Evolutionary conservation across 2,797 vertebrate genomes (phyloP).

Genomic region (Aeoliscus strigatus): DNA sequence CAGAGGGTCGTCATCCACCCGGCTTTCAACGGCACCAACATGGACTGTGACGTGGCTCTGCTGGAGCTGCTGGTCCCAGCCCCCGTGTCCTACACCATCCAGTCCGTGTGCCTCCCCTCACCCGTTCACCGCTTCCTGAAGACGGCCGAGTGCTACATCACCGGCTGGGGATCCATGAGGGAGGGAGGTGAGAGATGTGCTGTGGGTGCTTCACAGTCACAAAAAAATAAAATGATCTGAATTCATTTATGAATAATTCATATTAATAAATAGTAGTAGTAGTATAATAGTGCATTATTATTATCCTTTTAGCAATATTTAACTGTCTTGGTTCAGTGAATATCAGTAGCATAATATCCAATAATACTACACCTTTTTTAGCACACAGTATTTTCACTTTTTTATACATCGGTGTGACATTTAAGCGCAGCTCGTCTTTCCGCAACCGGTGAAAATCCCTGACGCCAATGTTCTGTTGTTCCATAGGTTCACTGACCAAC

Average conservation of each 20-base stretch:
- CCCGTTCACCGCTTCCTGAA: slow-evolving; percentile 73
- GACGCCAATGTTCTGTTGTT: not conserved
- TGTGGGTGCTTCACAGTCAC: not conserved
- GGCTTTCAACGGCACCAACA: slow-evolving; percentile 85
- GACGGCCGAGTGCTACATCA: slow-evolving; percentile 83
- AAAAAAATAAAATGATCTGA: too few species aligned
- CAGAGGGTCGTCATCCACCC: slow-evolving; percentile 86
- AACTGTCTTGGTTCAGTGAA: too few species aligned
- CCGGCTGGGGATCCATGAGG: slow-evolving; percentile 89
- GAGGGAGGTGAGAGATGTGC: slow-evolving; percentile 82
- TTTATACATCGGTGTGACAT: too few species aligned
- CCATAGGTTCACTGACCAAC: slow-evolving; percentile 69
- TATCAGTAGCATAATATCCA: too few species aligned
- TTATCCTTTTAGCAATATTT: too few species aligned
- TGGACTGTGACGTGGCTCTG: slow-evolving; percentile 89
- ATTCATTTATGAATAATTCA: too few species aligned
- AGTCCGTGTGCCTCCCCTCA: slow-evolving; percentile 86
- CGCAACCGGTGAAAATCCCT: too few species aligned
- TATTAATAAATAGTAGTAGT: too few species aligned
- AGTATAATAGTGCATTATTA: too few species aligned
- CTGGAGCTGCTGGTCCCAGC: slow-evolving; percentile 79
- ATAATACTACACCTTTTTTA: too few species aligned
- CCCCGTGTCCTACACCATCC: slow-evolving; percentile 78
- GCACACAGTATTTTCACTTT: too few species aligned
- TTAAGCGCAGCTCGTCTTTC: not conserved